A percentile compares a stretch with the other conserved stretches of the same genome.
phyloP scores from a whole-genome alignment of 2,113 vertebrate genomes.

The Nibea coibor region DNA sequence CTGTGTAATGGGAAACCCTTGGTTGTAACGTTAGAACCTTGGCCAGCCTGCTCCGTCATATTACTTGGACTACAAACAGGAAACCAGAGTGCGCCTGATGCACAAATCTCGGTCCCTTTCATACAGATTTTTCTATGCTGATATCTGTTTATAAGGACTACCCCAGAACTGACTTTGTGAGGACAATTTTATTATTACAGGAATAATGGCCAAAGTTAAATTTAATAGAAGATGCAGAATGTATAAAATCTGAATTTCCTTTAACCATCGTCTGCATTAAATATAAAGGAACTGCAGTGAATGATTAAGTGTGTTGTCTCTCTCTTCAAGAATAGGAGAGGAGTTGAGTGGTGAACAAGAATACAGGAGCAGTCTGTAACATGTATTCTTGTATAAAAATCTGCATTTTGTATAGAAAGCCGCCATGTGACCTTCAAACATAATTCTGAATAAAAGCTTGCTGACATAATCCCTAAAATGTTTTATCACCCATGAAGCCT shows the following conservation, averaged over 20 bases:
- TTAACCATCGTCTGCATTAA: background rate
- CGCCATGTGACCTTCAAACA: constrained; percentile 1
- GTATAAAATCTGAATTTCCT: background rate
- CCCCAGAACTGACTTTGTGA: too few species aligned
- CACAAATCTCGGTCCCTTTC: too few species aligned
- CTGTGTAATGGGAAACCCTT: background rate
- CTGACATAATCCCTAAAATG: constrained; percentile 7
- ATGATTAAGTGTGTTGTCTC: background rate
- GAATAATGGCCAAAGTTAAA: background rate
- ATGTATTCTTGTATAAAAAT: too few species aligned
- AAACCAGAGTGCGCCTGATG: too few species aligned
- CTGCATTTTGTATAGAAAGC: background rate
- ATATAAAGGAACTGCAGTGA: background rate
- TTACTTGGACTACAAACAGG: too few species aligned
- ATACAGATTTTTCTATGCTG: too few species aligned
- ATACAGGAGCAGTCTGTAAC: background rate
- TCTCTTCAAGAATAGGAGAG: background rate
- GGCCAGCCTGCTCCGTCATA: too few species aligned
- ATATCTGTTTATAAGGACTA: too few species aligned
- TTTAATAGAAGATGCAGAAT: background rate
- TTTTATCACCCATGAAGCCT: constrained; percentile 11
- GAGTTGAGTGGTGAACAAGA: background rate
- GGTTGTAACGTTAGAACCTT: background rate
- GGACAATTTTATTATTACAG: too few species aligned
- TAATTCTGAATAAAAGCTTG: constrained; percentile 4